Evolutionary conservation across 2,113 vertebrate genomes (phyloP).

Genomic region (Collichthys lucidus): DNA sequence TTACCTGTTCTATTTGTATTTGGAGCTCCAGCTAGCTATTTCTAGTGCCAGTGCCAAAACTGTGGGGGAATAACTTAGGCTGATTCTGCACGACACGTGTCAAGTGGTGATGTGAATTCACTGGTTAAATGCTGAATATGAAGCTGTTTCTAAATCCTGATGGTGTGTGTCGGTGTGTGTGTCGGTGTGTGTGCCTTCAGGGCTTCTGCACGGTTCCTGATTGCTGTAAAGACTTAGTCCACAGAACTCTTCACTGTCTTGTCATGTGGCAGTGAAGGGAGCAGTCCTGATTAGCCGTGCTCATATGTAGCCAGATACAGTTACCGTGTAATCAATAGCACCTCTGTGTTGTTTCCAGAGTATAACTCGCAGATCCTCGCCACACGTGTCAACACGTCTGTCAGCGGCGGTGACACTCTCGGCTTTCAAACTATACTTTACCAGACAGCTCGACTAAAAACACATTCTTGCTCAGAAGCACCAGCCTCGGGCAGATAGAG

Average conservation of each 20-base stretch:
- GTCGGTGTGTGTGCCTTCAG: not conserved
- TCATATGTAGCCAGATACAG: constrained; percentile 31
- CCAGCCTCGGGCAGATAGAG: constrained; percentile 5
- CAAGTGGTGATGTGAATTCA: not conserved
- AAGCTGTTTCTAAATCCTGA: constrained; percentile 16
- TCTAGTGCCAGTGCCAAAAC: not conserved
- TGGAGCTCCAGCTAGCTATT: not conserved
- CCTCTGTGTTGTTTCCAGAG: constrained; percentile 30
- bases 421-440: constrained; percentile 9
- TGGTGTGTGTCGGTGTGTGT: not conserved
- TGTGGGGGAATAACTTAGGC: not conserved
- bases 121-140: not conserved
- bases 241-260: not conserved
- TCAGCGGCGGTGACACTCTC: not conserved
- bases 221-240: constrained; percentile 15
- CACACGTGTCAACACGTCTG: not conserved
- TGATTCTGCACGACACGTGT: not conserved
- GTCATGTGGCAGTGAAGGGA: constrained; percentile 16
- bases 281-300: constrained; percentile 37
- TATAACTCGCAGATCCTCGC: not conserved
- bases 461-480: constrained; percentile 20
- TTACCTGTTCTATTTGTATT: not conserved
- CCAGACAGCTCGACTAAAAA: constrained; percentile 6
- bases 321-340: constrained; percentile 61
- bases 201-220: constrained; percentile 12